Evolutionary conservation across 2,888 invertebrate species (phyloP).

Genomic region (Acanthoscelides obtectus): DNA sequence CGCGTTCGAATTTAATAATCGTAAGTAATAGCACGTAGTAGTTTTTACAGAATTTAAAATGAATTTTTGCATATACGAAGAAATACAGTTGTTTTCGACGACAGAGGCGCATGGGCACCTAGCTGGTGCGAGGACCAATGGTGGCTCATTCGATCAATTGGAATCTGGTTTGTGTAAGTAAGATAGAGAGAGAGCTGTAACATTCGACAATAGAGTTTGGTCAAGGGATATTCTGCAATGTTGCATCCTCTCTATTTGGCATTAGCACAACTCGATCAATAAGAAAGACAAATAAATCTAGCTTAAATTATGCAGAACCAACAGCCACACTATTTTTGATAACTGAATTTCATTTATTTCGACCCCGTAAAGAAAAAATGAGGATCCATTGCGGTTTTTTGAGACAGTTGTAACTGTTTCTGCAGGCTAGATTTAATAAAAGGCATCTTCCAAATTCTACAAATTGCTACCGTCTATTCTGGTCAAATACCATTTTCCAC

Average conservation of each 20-base stretch:
- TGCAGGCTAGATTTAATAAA: too few species aligned
- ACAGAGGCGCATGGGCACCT: conserved; percentile 42
- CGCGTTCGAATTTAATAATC: conserved; percentile 25
- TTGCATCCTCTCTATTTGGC: conserved; percentile 24
- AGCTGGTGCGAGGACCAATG: conserved; percentile 49
- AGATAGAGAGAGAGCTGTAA: conserved; percentile 15
- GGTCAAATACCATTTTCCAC: too few species aligned
- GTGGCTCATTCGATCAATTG: conserved; percentile 26
- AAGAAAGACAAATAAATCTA: neutral
- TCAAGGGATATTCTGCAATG: conserved; percentile 11
- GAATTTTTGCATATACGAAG: conserved; percentile 31
- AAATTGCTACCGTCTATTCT: too few species aligned
- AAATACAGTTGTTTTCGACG: conserved; percentile 38
- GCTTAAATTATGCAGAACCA: neutral
- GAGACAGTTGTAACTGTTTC: too few species aligned
- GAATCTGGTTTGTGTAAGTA: conserved; percentile 2
- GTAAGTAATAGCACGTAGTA: conserved; percentile 28
- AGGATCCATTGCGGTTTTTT: too few species aligned
- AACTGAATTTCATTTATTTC: too few species aligned
- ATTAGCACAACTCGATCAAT: conserved; percentile 8
- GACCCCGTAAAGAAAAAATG: too few species aligned
- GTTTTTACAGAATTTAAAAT: neutral
- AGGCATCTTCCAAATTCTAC: too few species aligned
- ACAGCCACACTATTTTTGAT: neutral
- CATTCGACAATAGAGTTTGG: conserved; percentile 20